phyloP scores from a whole-genome alignment of 2,888 invertebrate species.

The Aleiodes leptofemur region DNA sequence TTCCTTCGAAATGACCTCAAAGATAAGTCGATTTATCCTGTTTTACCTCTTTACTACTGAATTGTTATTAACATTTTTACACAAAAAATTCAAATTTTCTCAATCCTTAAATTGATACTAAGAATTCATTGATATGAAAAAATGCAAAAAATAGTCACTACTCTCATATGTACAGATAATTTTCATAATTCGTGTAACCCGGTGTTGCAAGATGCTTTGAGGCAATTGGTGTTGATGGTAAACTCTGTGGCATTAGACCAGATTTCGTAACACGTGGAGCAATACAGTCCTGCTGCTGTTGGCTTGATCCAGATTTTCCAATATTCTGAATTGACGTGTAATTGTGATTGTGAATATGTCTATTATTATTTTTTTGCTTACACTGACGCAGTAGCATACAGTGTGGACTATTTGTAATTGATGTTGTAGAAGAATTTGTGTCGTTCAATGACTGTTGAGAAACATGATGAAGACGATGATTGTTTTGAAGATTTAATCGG shows the following conservation, averaged over 20 bases:
- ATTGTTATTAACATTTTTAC: too few species aligned
- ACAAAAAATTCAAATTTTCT: too few species aligned
- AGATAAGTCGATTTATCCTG: too few species aligned
- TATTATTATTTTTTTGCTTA: slow-evolving; percentile 69
- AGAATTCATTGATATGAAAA: slow-evolving; percentile 4
- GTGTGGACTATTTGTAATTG: slow-evolving; percentile 58
- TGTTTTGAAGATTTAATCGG: slow-evolving; percentile 71
- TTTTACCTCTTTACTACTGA: too few species aligned
- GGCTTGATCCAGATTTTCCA: slow-evolving; percentile 44
- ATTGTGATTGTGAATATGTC: slow-evolving; percentile 61
- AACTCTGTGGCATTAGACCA: slow-evolving; percentile 69
- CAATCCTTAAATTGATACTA: slow-evolving; percentile 7
- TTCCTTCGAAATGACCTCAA: too few species aligned
- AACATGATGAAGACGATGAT: slow-evolving; percentile 72
- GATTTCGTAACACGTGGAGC: slow-evolving; percentile 48
- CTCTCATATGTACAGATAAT: slow-evolving; percentile 81
- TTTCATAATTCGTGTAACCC: slow-evolving; percentile 81
- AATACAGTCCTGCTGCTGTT: slow-evolving; percentile 63
- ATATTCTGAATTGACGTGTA: slow-evolving; percentile 54
- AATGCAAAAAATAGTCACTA: slow-evolving; percentile 9
- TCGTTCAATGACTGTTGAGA: slow-evolving; percentile 67
- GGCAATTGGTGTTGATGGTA: slow-evolving; percentile 72
- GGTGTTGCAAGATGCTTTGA: slow-evolving; percentile 71
- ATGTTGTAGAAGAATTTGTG: slow-evolving; percentile 53
- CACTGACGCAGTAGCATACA: slow-evolving; percentile 59